phyloP scores from a whole-genome alignment of 2,888 invertebrate species.

The Leptopilina myrica region DNA sequence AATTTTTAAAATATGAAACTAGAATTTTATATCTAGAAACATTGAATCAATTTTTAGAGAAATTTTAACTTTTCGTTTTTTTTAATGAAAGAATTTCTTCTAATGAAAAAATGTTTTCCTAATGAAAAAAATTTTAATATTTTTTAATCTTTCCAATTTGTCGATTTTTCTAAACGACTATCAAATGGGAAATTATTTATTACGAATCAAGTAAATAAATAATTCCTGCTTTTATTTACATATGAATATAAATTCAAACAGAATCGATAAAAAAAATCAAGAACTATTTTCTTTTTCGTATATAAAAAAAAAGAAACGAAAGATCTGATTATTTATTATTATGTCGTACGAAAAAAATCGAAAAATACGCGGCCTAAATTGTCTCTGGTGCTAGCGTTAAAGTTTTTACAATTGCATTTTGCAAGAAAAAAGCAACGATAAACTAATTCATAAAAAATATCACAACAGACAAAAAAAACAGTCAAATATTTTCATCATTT shows the following conservation, averaged over 20 bases:
- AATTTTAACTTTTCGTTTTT: too few species aligned
- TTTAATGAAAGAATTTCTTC: too few species aligned
- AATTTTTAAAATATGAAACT: too few species aligned
- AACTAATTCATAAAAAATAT: neutral
- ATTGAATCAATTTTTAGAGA: too few species aligned
- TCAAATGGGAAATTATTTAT: too few species aligned
- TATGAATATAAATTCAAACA: neutral
- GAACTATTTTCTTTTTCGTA: neutral
- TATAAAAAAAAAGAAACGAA: neutral
- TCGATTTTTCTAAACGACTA: too few species aligned
- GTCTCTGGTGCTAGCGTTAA: conserved; percentile 39
- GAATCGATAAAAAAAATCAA: neutral
- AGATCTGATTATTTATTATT: conserved; percentile 37
- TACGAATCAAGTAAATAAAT: neutral
- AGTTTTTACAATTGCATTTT: neutral
- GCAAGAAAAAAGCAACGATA: conserved; percentile 18
- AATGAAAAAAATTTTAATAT: too few species aligned
- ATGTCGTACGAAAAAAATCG: neutral
- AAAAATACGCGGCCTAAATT: conserved; percentile 33
- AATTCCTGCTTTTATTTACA: neutral
- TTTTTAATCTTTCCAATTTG: too few species aligned
- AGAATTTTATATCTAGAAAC: too few species aligned
- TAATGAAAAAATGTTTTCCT: too few species aligned
- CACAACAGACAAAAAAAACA: conserved; percentile 25
- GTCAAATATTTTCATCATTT: conserved; percentile 25